Conservation (phyloP, 2,888 invertebrate species). For the Limnephilus auricula region DNA sequence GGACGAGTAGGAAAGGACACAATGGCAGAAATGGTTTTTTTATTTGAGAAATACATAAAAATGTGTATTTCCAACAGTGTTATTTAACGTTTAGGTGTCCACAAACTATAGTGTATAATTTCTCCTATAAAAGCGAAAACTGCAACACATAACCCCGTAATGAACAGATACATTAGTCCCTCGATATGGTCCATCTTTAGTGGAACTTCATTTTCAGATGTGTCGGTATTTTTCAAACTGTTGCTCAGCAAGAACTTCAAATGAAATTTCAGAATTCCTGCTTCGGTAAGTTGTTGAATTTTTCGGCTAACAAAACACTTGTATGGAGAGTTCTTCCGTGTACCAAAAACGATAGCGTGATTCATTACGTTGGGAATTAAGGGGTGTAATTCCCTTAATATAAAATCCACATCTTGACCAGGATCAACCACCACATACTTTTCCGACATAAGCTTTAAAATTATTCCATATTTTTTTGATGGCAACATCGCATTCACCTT, state of each 20-base stretch:
- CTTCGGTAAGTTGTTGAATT: slow-evolving; percentile 48
- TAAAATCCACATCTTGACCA: background rate
- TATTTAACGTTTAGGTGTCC: background rate
- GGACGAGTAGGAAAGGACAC: no score
- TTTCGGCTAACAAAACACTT: slow-evolving; percentile 48
- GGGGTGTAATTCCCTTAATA: slow-evolving; percentile 45
- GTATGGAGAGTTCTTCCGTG: slow-evolving; percentile 53
- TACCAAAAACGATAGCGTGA: slow-evolving; percentile 44
- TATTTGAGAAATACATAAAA: no score
- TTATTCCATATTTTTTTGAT: slow-evolving; percentile 21
- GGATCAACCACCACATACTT: slow-evolving; percentile 39
- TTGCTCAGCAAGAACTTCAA: slow-evolving; percentile 28
- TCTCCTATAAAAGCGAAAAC: slow-evolving; percentile 28
- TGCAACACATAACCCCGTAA: background rate
- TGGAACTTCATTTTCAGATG: background rate
- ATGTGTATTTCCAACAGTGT: background rate
- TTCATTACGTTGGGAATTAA: slow-evolving; percentile 23
- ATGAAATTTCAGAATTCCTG: slow-evolving; percentile 47
- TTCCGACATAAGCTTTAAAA: slow-evolving; percentile 47
- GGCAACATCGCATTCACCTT: background rate
- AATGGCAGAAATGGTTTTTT: no score
- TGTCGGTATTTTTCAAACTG: background rate
- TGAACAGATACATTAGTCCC: slow-evolving; percentile 14
- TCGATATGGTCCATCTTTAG: slow-evolving; percentile 45
- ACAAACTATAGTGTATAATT: background rate